phyloP scores from a whole-genome alignment of 2,113 vertebrate genomes.

The Enhydra lutris region DNA sequence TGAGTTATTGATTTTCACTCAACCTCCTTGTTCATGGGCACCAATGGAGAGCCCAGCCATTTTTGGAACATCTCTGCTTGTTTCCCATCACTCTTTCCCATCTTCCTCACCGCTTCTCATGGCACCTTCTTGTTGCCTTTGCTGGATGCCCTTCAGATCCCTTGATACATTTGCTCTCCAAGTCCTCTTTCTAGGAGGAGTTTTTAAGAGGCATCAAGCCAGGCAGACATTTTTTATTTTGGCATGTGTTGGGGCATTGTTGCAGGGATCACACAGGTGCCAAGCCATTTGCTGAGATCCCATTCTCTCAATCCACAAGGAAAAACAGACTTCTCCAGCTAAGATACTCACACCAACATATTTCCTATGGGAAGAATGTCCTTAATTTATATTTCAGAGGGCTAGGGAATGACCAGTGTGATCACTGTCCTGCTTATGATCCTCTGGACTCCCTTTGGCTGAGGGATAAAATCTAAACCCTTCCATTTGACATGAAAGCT shows the following conservation, averaged over 20 bases:
- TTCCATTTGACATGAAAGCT: not conserved
- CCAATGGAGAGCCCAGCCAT: fast-evolving
- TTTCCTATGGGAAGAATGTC: not conserved
- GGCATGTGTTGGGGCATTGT: not conserved
- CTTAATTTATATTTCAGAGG: not conserved
- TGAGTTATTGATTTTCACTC: not conserved
- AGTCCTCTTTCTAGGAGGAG: not conserved
- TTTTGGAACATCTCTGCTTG: fast-evolving
- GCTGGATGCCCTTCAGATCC: not conserved
- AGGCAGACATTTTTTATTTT: not conserved
- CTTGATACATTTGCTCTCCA: not conserved
- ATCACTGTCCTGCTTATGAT: not conserved
- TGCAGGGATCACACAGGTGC: not conserved
- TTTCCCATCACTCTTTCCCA: not conserved
- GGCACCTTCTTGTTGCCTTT: not conserved
- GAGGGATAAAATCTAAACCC: not conserved
- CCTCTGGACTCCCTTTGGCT: not conserved
- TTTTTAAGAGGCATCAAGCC: not conserved
- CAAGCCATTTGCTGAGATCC: not conserved
- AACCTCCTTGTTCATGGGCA: not conserved
- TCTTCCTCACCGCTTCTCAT: not conserved
- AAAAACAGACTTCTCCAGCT: not conserved
- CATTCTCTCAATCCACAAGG: not conserved
- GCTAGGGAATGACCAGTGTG: not conserved
- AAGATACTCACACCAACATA: not conserved